Percentiles rank a stretch among this genome's conserved stretches.
These are phyloP conservation scores for Cecropterus lyciades DNA, from an alignment of 1,140 invertebrate genomes.

Conservation along the genomic window DNA sequence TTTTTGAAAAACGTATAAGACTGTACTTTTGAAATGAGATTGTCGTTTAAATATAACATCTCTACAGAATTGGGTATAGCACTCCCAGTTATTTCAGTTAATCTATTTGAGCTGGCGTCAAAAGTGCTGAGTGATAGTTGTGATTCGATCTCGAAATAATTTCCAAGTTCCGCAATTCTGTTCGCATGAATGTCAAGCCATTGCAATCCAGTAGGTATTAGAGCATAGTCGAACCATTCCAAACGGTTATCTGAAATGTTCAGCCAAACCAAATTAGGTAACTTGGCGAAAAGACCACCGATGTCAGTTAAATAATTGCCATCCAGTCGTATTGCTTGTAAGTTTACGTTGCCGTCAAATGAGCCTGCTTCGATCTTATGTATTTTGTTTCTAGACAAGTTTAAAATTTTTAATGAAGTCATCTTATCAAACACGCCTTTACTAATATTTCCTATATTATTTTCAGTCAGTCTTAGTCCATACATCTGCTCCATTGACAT, in stretches of 20 bases:
- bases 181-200: conserved; percentile 96
- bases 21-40: conserved; percentile 94
- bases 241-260: conserved; percentile 96
- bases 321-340: conserved; percentile 94
- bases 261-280: conserved; percentile 95
- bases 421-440: conserved; percentile 94
- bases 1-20: conserved; percentile 97
- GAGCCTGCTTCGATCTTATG: conserved; percentile 93
- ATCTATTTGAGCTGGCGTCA: conserved; percentile 93
- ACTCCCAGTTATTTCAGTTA: conserved; percentile 93
- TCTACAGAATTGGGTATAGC: conserved; percentile 95
- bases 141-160: conserved; percentile 95
- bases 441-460: conserved; percentile 93
- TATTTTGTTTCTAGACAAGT: conserved; percentile 94
- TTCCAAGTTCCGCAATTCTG: conserved; percentile 93
- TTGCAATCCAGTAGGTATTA: conserved; percentile 94
- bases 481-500: conserved; percentile 92
- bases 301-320: conserved; percentile 95
- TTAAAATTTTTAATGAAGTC: conserved; percentile 93
- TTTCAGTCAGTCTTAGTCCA: conserved; percentile 93
- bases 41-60: conserved; percentile 93
- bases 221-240: conserved; percentile 95
- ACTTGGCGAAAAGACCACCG: conserved; percentile 92
- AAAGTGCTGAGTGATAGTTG: conserved; percentile 92
- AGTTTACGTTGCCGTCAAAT: conserved; percentile 92